Percentiles rank a stretch among this genome's conserved stretches.
Conservation (phyloP, 2,888 invertebrate species). For the Microdon myrmicae region DNA sequence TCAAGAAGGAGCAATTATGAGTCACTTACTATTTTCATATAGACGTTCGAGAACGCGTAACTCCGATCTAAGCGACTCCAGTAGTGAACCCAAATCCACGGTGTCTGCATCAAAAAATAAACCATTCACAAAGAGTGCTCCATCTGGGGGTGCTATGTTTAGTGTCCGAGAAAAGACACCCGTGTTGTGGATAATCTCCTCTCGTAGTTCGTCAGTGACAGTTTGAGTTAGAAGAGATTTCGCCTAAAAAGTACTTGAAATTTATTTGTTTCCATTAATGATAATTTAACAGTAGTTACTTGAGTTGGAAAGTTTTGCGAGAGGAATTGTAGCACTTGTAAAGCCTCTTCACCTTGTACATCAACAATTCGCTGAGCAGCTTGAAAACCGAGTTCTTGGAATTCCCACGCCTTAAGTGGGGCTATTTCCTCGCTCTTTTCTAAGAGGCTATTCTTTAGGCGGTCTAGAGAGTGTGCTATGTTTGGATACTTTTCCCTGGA, state of each 20-base stretch:
- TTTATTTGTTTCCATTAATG: neutral
- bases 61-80: slow-evolving; percentile 87
- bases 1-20: neutral
- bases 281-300: slow-evolving; percentile 65
- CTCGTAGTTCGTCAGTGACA: slow-evolving; percentile 71
- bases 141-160: slow-evolving; percentile 85
- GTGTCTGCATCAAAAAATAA: slow-evolving; percentile 92
- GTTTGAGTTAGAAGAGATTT: slow-evolving; percentile 84
- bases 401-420: slow-evolving; percentile 95
- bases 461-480: slow-evolving; percentile 79
- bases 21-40: slow-evolving; percentile 74
- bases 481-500: slow-evolving; percentile 69
- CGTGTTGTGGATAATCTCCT: slow-evolving; percentile 88
- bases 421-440: slow-evolving; percentile 92
- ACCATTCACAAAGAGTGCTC: slow-evolving; percentile 90
- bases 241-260: slow-evolving; percentile 69
- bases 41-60: slow-evolving; percentile 85
- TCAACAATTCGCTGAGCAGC: slow-evolving; percentile 89
- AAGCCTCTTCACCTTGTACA: slow-evolving; percentile 82
- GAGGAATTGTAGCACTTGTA: slow-evolving; percentile 87
- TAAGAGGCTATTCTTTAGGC: slow-evolving; percentile 82
- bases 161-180: slow-evolving; percentile 81
- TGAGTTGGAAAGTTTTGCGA: slow-evolving; percentile 97
- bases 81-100: slow-evolving; percentile 85
- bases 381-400: slow-evolving; percentile 92